Conservation (phyloP, 2,888 invertebrate species). For the Philopedon plagiatum region DNA sequence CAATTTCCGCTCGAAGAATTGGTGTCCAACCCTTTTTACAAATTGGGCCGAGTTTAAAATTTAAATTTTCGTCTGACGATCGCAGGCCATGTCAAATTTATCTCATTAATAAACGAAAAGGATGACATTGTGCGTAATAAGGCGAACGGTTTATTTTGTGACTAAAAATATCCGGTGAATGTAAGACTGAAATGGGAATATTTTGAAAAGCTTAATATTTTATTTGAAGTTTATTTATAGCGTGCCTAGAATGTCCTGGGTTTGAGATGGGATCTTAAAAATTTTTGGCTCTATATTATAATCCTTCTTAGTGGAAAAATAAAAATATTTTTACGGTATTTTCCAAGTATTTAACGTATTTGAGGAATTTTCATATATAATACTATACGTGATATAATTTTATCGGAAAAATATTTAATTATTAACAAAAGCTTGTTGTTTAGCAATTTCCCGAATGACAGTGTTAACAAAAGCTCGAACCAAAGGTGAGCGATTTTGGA, state of each 20-base stretch:
- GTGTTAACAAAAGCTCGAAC: too few relatives aligned
- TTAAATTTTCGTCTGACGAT: constrained; percentile 6
- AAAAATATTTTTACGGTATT: too few relatives aligned
- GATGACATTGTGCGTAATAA: background rate
- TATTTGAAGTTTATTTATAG: background rate
- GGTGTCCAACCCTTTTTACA: constrained; percentile 18
- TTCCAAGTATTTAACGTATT: too few relatives aligned
- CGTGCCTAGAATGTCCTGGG: too few relatives aligned
- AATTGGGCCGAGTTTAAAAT: background rate
- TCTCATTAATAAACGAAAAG: background rate
- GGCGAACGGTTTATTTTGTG: background rate
- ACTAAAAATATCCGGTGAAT: background rate
- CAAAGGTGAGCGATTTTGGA: too few relatives aligned
- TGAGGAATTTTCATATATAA: too few relatives aligned
- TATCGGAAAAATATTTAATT: too few relatives aligned
- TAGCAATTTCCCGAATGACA: too few relatives aligned
- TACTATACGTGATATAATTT: too few relatives aligned
- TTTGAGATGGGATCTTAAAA: too few relatives aligned
- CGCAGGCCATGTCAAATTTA: background rate
- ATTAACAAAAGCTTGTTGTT: too few relatives aligned
- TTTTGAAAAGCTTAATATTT: background rate
- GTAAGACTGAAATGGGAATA: background rate
- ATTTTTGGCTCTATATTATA: background rate
- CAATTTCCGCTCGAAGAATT: constrained; percentile 27
- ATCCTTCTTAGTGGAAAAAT: too few relatives aligned